Evolutionary conservation across 2,888 invertebrate genomes (phyloP), one percentile per base, ranked within the genome.

Genomic region (Trichogramma dendrolimi): DNA sequence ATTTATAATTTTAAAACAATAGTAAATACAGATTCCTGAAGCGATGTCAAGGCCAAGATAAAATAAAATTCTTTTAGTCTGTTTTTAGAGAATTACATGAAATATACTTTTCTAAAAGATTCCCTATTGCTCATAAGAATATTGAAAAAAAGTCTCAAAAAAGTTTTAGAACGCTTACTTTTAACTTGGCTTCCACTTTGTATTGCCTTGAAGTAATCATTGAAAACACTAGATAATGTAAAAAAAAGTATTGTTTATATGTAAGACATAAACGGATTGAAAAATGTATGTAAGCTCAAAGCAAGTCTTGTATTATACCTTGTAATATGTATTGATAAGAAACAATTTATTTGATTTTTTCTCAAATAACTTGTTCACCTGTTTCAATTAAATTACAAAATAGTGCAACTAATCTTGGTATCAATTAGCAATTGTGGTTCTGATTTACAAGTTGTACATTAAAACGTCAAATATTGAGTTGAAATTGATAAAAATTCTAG

Each of bases 401-500:
- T n/a, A n/a, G n/a, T n/a, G n/a, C n/a, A n/a, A n/a, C n/a, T n/a
- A n/a, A n/a, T n/a, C n/a, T n/a, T n/a, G n/a, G n/a, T n/a, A n/a
- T n/a, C n/a, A n/a, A n/a, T n/a, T n/a, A n/a, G 98, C 66, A 83
- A 99, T 14, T 99, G 99, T 79, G 99, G 98, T 11, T 96, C 96
- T 42, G 98, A 98, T 2, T 99, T 99, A 80, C 98, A 99, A 78
- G 87, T 97, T 0, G 83, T 99, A 83, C 90, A 5, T 96, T 92
- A 81, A 91, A 89, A 76, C 88, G 90, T 76, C 88, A 90, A 68
- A 85, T 89, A n/a, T 83, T 84, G n/a, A 59, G 84, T 96, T 67
- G 87, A 86, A 57, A 81, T 87, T 0, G 99, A 99, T 80, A 99
- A 99, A 80, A 96, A 97, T 81, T 96, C 97, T 3, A 87, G 91